A percentile compares a stretch with the other conserved stretches of the same genome.
phyloP scores from a whole-genome alignment of 2,113 vertebrate species.

The Anhinga rufa region DNA sequence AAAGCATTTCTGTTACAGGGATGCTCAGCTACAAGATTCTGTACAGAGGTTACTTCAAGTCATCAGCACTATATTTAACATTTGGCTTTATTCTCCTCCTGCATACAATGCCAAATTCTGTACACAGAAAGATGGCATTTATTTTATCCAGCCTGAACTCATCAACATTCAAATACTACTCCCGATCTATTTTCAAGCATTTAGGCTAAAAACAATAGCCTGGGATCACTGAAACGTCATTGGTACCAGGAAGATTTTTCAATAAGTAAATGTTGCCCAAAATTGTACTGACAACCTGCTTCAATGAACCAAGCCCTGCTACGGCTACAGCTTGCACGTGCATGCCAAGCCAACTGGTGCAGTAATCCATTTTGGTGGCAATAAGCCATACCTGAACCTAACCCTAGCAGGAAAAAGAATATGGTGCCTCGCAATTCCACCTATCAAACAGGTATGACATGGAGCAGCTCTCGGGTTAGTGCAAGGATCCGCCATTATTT shows the following conservation, averaged over 20 bases:
- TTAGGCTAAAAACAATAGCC: background rate
- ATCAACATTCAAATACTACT: background rate
- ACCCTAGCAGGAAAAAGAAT: background rate
- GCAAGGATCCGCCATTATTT: accelerated
- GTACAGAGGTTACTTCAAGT: background rate
- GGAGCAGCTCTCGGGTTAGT: accelerated
- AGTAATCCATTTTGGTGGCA: accelerated
- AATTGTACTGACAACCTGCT: background rate
- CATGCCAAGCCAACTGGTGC: accelerated
- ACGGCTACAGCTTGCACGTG: accelerated
- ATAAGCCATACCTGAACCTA: accelerated
- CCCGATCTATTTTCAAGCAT: background rate
- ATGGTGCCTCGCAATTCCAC: accelerated
- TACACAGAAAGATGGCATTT: too few species aligned
- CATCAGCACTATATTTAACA: background rate
- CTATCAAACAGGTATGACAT: accelerated
- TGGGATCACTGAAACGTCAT: background rate
- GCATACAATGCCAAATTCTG: background rate
- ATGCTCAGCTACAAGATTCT: background rate
- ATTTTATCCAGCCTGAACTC: background rate
- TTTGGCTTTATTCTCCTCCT: background rate
- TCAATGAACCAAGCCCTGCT: background rate
- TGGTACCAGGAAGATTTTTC: background rate
- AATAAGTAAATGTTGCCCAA: background rate
- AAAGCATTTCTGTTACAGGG: background rate